These are phyloP conservation scores for Paedocypris sp. DNA, from an alignment of 2,113 vertebrate genomes.

Conservation along the genomic window DNA sequence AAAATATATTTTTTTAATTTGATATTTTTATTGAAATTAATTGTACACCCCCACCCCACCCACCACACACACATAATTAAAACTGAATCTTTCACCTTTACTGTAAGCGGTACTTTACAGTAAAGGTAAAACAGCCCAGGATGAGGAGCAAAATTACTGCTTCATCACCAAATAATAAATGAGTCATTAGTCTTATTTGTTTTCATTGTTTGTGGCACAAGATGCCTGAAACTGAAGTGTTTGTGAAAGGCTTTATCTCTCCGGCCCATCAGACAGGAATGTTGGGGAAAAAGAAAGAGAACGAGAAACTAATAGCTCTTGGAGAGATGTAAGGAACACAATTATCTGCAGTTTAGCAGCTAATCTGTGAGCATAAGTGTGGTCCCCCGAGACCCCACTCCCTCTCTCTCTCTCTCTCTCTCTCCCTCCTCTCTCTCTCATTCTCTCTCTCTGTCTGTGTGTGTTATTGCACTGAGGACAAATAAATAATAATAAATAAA, in stretches of 20 bases:
- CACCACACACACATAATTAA: too few relatives aligned
- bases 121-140: too few relatives aligned
- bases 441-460: slow-evolving; percentile 20
- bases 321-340: slow-evolving; percentile 78
- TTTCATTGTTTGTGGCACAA: background rate
- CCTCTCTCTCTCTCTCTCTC: slow-evolving; percentile 43
- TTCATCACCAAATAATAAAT: too few relatives aligned
- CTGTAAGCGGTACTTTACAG: too few relatives aligned
- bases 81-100: too few relatives aligned
- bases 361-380: slow-evolving; percentile 81
- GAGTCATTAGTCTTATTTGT: too few relatives aligned
- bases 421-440: slow-evolving; percentile 16
- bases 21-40: too few relatives aligned
- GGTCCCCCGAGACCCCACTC: slow-evolving; percentile 77
- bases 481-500: too few relatives aligned
- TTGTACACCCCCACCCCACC: too few relatives aligned
- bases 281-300: slow-evolving; percentile 45
- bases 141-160: too few relatives aligned
- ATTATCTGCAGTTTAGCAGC: slow-evolving; percentile 87
- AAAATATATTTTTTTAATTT: too few relatives aligned
- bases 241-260: slow-evolving; percentile 47
- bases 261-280: slow-evolving; percentile 64
- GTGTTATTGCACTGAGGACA: too few relatives aligned
- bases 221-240: slow-evolving; percentile 17
- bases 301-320: slow-evolving; percentile 81